Evolutionary conservation across 2,113 vertebrate genomes (phyloP).

Genomic region (Solenodon paradoxus): DNA sequence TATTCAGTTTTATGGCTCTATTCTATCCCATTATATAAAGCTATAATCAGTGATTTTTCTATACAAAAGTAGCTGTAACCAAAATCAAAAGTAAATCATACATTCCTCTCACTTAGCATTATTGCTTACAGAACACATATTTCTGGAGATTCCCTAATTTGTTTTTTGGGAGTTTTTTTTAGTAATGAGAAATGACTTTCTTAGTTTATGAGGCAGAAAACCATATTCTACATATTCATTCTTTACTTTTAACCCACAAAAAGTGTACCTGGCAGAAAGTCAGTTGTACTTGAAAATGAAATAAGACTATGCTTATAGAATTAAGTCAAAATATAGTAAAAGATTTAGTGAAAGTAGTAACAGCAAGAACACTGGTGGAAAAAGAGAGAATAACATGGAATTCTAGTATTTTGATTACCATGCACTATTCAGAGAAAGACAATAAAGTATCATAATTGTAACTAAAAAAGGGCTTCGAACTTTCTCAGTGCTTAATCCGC

Average conservation of each 20-base stretch:
- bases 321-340: constrained; percentile 10
- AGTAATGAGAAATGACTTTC: background rate
- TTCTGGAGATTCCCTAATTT: constrained; percentile 35
- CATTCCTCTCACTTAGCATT: constrained; percentile 18
- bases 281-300: background rate
- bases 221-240: background rate
- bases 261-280: constrained; percentile 4
- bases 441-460: background rate
- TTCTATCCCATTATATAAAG: background rate
- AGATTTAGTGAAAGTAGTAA: background rate
- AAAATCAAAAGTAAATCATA: constrained; percentile 50
- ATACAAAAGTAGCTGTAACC: background rate
- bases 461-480: background rate
- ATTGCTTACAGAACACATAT: constrained; percentile 15
- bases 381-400: background rate
- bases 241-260: background rate
- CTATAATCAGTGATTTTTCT: constrained; percentile 1
- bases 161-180: too few species aligned
- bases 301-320: background rate
- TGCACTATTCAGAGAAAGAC: background rate
- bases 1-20: background rate
- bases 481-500: background rate
- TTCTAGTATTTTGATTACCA: background rate
- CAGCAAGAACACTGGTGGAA: background rate
- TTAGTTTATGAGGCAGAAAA: background rate